These are phyloP conservation scores for Takifugu flavidus DNA, from an alignment of 2,113 vertebrate genomes.

Conservation along the genomic window DNA sequence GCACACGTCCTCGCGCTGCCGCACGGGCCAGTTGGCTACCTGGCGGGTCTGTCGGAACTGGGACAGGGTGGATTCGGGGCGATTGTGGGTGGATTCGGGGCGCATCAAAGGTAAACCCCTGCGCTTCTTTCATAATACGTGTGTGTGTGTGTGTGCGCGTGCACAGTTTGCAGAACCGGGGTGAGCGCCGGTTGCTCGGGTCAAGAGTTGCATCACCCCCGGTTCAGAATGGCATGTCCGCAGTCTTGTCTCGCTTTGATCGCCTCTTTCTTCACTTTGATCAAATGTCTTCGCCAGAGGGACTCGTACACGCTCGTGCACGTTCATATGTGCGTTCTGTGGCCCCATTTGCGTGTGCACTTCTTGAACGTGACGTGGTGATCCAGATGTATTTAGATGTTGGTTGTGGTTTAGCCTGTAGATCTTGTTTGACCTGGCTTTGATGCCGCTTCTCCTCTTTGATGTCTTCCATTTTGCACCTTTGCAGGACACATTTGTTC, in stretches of 20 bases:
- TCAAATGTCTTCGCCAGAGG: neutral
- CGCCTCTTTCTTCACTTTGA: neutral
- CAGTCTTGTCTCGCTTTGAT: neutral
- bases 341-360: neutral
- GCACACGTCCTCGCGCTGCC: slow-evolving; percentile 30
- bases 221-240: slow-evolving; percentile 18
- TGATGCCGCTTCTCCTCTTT: neutral
- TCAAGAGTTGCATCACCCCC: slow-evolving; percentile 56
- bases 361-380: neutral
- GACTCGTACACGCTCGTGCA: neutral
- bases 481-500: no score
- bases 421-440: slow-evolving; percentile 45
- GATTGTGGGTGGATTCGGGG: neutral
- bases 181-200: slow-evolving; percentile 7
- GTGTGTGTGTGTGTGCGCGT: neutral
- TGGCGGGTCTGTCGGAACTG: slow-evolving; percentile 13
- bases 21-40: slow-evolving; percentile 12
- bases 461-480: neutral
- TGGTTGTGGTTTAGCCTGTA: slow-evolving; percentile 17
- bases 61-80: neutral
- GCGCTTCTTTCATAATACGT: neutral
- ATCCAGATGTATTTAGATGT: slow-evolving; percentile 18
- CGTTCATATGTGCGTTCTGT: neutral
- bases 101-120: slow-evolving; percentile 32
- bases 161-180: neutral